Evolutionary conservation across 1,140 invertebrate genomes (phyloP).

Genomic region (Helicoverpa zea): DNA sequence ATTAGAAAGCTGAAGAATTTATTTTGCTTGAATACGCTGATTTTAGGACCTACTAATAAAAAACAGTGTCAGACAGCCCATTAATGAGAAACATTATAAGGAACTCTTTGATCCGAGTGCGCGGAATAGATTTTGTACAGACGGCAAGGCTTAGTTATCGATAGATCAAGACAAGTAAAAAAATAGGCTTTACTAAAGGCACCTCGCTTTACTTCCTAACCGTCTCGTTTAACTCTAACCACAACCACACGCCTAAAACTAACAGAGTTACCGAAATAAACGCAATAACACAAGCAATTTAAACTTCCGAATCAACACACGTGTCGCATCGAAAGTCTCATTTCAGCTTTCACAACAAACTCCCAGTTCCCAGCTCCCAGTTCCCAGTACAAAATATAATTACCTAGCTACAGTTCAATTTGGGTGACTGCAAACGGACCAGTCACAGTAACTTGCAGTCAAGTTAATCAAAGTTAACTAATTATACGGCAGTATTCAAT

Average conservation of each 20-base stretch:
- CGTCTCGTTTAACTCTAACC: background rate
- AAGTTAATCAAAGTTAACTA: slow-evolving; percentile 40
- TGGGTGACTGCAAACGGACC: slow-evolving; percentile 24
- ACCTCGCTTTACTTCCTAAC: too few relatives aligned
- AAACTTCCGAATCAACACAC: slow-evolving; percentile 4
- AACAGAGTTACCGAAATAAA: background rate
- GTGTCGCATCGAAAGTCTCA: slow-evolving; percentile 13
- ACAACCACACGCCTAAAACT: background rate
- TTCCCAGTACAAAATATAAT: slow-evolving; percentile 33
- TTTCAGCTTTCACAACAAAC: background rate
- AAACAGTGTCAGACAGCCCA: too few relatives aligned
- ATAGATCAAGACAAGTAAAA: background rate
- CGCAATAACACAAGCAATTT: slow-evolving; percentile 13
- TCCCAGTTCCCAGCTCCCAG: background rate
- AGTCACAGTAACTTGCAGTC: slow-evolving; percentile 30
- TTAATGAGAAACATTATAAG: too few relatives aligned
- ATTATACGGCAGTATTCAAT: slow-evolving; percentile 19
- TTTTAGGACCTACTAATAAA: too few relatives aligned
- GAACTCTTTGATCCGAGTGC: too few relatives aligned
- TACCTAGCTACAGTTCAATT: slow-evolving; percentile 21
- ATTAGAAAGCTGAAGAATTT: too few relatives aligned
- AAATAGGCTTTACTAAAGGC: too few relatives aligned
- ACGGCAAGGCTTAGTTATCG: too few relatives aligned
- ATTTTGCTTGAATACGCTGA: too few relatives aligned
- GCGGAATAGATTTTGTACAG: too few relatives aligned